Percentiles rank a stretch among this genome's conserved stretches.
Evolutionary conservation across 2,797 vertebrate genomes (phyloP).

Genomic region (Bovichtus variegatus): DNA sequence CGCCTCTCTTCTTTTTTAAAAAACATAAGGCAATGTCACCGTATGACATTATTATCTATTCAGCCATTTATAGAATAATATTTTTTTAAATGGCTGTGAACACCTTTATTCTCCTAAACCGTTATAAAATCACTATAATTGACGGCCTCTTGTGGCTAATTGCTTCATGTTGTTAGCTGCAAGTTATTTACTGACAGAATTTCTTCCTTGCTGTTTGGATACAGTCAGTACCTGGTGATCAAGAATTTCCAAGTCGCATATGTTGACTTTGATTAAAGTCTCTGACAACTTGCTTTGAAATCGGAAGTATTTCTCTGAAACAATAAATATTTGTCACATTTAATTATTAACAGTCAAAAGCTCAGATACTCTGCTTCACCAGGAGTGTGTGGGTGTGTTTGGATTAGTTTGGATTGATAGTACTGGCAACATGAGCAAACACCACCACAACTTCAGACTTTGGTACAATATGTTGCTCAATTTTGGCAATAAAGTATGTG

Average conservation of each 20-base stretch:
- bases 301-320: background rate
- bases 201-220: background rate
- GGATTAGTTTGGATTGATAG: background rate
- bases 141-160: no score
- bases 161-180: no score
- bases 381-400: background rate
- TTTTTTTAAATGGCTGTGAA: no score
- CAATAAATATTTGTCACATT: background rate
- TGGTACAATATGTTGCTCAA: background rate
- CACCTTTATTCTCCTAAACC: no score
- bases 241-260: background rate
- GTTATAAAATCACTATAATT: no score
- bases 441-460: background rate
- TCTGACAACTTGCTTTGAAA: background rate
- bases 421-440: background rate
- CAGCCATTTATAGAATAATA: no score
- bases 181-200: no score
- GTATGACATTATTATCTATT: no score
- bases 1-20: no score
- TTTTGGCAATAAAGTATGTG: no score
- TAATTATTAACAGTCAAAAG: background rate
- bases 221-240: background rate
- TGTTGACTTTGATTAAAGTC: background rate
- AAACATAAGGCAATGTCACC: background rate
- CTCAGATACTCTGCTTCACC: background rate